phyloP scores from a whole-genome alignment of 1,140 invertebrate species.

The Pachypeltis micranthus region DNA sequence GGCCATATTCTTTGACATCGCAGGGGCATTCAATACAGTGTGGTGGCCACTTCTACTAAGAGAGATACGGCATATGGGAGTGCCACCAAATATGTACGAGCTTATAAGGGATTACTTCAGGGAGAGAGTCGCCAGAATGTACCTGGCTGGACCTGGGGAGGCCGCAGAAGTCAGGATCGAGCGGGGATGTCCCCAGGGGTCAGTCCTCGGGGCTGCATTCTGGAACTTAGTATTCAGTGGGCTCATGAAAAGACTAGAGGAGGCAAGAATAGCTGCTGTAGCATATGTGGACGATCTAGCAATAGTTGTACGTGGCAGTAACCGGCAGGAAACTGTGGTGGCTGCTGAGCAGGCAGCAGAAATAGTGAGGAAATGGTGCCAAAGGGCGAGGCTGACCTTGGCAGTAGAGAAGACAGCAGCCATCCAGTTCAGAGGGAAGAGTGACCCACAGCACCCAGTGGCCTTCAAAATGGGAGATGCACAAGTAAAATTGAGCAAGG shows the following conservation, averaged over 20 bases:
- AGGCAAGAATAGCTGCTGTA: background rate
- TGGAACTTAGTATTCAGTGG: background rate
- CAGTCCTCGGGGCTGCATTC: too few species aligned
- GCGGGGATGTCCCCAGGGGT: background rate
- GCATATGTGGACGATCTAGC: background rate
- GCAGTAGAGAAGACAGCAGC: background rate
- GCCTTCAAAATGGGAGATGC: background rate
- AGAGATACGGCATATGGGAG: background rate
- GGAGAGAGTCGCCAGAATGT: background rate
- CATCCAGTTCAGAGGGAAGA: background rate
- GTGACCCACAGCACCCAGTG: background rate
- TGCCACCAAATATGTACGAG: background rate
- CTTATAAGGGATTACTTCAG: background rate
- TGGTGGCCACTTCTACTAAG: background rate
- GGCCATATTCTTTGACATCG: background rate
- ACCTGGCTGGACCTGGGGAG: background rate
- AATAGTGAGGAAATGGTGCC: background rate
- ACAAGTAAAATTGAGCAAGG: background rate
- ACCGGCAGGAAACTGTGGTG: background rate
- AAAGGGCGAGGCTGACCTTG: background rate
- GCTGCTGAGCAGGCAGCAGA: background rate
- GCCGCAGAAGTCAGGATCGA: background rate
- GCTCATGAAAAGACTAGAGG: background rate
- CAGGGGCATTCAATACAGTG: background rate
- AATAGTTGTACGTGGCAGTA: background rate